Evolutionary conservation across 2,113 vertebrate genomes (phyloP), one percentile per base, ranked within the genome.

Genomic region (Notechis scutatus): DNA sequence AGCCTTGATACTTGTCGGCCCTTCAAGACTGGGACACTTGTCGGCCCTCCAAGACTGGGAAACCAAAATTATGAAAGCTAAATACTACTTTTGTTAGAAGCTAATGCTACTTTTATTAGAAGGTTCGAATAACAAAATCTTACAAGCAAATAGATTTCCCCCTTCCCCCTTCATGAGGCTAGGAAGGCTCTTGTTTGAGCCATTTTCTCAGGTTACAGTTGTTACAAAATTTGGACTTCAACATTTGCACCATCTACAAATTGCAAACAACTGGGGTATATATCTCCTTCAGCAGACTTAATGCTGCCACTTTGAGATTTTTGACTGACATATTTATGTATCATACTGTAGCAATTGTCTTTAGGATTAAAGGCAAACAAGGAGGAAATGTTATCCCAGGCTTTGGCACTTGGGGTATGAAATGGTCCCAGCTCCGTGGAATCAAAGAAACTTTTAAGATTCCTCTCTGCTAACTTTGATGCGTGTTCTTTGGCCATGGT

Each of bases 391-490:
- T 97, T 95, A 93, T 87, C 0, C 98, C 98, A 98, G 54, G 96
- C 97, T 52, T 94, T 23, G 0, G n/a, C 94, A 21, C 94, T 97
- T 1, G 98, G 98, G 0, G 96, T 98, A 0, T 39, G 34, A 92
- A 95, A 88, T 0, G 86, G 2, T 34, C 42, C 26, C 7, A 95
- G 96, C 0, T n/a, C 5, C 0, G n/a, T 92, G 47, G 1, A 0
- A 74, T 97, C 94, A 94, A 99, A 99, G 96, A 99, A 99, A 92
- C 95, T 97, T 7, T 94, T 96, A 0, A 96, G 7, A 91, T 99
- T 99, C 61, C 96, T 97, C 59, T 97, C 95, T 3, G 98, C 98
- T 50, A 99, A 93, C 26, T 93, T 57, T 1, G 87, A 90, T 52
- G 98, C 98, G 0, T 98, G 97, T 47, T 98, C 95, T 0, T 91